Base-by-base conservation (phyloP, 2,888 invertebrate genomes). In the Laothoe populi region DNA sequence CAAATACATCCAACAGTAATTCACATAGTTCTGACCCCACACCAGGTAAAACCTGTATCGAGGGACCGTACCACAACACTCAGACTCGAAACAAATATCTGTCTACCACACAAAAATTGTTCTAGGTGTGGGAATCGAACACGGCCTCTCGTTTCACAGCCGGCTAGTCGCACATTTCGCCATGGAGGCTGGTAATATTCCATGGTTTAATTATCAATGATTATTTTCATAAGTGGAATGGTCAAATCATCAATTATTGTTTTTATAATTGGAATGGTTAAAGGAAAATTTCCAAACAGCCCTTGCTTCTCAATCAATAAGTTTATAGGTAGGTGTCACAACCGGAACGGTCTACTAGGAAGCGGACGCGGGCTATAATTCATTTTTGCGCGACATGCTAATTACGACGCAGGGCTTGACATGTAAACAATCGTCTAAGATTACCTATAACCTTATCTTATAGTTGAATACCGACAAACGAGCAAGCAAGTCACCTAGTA, bases 261-360 rank as follows among this genome's bases (percentile, higher is more conserved):
- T 53, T 11, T 53, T 4, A 53, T 53, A 19, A 44, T n/a, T 31
- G 31, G 35, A 31, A 11, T 53, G 7, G 53, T 53, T 19, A 19
- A 53, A 53, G 53, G 53, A 53, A 53, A 53, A 21, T 53, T 53
- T 53, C 35, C 53, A 35, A 53, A 31, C 53, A 53, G 53, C 53
- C 53, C 53, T 53, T 53, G 35, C 53, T 53, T 42, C 53, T 42
- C 13, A 23, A 45, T 31, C 48, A 26, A 49, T 42, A 53, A 42
- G 49, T 23, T 44, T 26, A 38, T 19, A 53, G 23, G 26, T 19
- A 53, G 23, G 40, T 42, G 57, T 57, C 42, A 62, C 57, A 57
- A 45, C 46, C 62, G 62, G 62, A 62, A 62, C 61, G 49, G 11
- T 31, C 19, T 53, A 61, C 26, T 53, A 62, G 62, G 62, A 62